A percentile compares a stretch with the other conserved stretches of the same genome.
These are phyloP conservation scores for Drosophila sproati DNA, from an alignment of 1,140 invertebrate species.

Conservation along the genomic window DNA sequence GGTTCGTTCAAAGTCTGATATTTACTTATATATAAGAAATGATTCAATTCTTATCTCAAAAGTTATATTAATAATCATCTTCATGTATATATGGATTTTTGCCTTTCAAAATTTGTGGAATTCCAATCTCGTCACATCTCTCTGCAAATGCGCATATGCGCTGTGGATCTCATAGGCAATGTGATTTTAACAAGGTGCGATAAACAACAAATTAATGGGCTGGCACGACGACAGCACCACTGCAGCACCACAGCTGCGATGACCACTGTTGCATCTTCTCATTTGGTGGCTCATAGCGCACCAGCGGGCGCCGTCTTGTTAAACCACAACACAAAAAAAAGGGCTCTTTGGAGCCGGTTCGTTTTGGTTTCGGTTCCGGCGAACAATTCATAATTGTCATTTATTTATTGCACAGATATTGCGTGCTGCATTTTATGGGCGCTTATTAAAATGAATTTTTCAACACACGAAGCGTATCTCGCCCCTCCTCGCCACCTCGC, in stretches of 20 bases:
- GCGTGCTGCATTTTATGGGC: slow-evolving; percentile 73
- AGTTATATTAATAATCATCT: background rate
- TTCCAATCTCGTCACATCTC: slow-evolving; percentile 37
- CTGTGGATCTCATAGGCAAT: slow-evolving; percentile 43
- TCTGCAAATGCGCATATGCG: background rate
- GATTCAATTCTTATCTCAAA: too few species aligned
- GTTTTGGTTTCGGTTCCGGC: slow-evolving; percentile 21
- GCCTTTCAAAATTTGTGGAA: slow-evolving; percentile 41
- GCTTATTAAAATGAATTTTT: slow-evolving; percentile 83
- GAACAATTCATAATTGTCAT: slow-evolving; percentile 83
- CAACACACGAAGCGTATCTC: slow-evolving; percentile 53
- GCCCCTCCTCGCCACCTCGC: background rate
- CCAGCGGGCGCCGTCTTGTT: slow-evolving; percentile 58
- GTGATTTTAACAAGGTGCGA: slow-evolving; percentile 81
- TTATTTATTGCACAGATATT: slow-evolving; percentile 81
- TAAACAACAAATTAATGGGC: slow-evolving; percentile 79
- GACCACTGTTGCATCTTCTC: background rate
- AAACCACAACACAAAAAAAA: slow-evolving; percentile 10
- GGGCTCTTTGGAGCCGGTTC: slow-evolving; percentile 13
- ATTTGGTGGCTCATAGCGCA: slow-evolving; percentile 57
- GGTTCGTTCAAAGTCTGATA: too few species aligned
- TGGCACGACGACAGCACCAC: slow-evolving; percentile 69
- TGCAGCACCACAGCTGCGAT: slow-evolving; percentile 20
- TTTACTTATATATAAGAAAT: too few species aligned
- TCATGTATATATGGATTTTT: background rate